Evolutionary conservation across 2,797 vertebrate species (phyloP), one percentile per base, ranked within the genome.

Genomic region (Sarcophilus harrisii): DNA sequence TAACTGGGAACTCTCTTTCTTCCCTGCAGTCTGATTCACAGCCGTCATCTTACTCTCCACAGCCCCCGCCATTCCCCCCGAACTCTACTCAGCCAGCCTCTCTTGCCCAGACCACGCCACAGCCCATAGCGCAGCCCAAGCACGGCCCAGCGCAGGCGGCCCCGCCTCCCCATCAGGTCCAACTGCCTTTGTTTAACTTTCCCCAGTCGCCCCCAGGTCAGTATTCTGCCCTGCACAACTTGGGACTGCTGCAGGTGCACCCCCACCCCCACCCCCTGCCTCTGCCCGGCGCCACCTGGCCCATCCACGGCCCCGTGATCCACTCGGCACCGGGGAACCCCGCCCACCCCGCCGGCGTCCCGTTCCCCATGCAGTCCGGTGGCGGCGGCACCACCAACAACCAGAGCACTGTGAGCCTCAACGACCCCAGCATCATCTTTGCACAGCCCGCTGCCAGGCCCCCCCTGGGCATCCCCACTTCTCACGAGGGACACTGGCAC

Each of bases 341-440:
- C 98, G 98, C 98, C 98, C 98, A 98, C 97, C 97, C 98, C 96
- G 62, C 98, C 24, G 98, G 99, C 97, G 98, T 99, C 89, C 99
- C 99, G 91, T 99, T 99, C 95, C 97, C 99, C 93, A 97, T 99
- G 98, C 99, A 99, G 95, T 98, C 99, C 30, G 98, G 98, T 90
- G 97, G 99, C 3, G 98, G 99, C 98, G 98, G 97, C 96, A 96
- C 98, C 91, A 96, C 98, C 94, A 98, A 98, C 96, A 99, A 97
- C 98, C 98, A 98, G 95, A 98, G 98, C 98, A 99, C 98, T 97
- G 98, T 99, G 98, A 99, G 99, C 98, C 99, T 99, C 97, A 99
- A 99, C 45, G 99, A 99, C 98, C 99, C 99, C 98, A 99, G 99
- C 99, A 99, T 99, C 98, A 99, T 99, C 98, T 99, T 99, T 95